Percentiles rank a stretch among this genome's conserved stretches.
These are phyloP conservation scores for Solea senegalensis DNA, from an alignment of 2,113 vertebrate genomes.

Conservation along the genomic window DNA sequence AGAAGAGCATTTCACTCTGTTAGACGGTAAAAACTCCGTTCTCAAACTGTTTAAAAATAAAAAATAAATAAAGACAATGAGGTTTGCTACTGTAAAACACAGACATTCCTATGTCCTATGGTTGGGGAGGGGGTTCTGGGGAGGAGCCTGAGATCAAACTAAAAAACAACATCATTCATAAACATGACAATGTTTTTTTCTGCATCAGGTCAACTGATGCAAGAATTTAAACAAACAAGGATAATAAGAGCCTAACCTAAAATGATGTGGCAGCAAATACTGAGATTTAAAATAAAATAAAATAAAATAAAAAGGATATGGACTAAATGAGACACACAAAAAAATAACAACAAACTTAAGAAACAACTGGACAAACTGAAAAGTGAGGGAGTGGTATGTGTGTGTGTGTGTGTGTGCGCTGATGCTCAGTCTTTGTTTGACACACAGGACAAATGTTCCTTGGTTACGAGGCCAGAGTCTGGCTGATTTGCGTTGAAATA, in stretches of 20 bases:
- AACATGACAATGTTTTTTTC: constrained; percentile 30
- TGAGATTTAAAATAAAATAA: constrained; percentile 30
- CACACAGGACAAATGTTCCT: constrained; percentile 10
- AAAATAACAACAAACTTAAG: neutral
- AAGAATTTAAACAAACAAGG: constrained; percentile 67
- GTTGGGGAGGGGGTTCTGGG: constrained; percentile 34
- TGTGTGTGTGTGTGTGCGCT: neutral
- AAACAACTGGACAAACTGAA: constrained; percentile 6
- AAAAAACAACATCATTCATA: constrained; percentile 15
- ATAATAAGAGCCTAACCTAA: constrained; percentile 57
- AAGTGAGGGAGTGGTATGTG: constrained; percentile 23
- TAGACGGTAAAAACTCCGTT: constrained; percentile 47
- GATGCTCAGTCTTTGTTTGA: constrained; percentile 28
- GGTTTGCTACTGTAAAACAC: constrained; percentile 42
- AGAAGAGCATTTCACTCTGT: constrained; percentile 43
- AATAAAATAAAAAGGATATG: neutral
- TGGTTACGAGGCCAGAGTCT: neutral
- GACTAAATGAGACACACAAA: constrained; percentile 23
- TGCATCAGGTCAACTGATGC: constrained; percentile 84
- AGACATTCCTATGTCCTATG: neutral
- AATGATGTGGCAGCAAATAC: constrained; percentile 47
- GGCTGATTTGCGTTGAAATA: constrained; percentile 9
- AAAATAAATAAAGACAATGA: neutral
- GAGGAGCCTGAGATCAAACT: constrained; percentile 42
- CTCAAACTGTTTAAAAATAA: constrained; percentile 46